phyloP scores from a whole-genome alignment of 2,888 invertebrate species.

The Metellina segmentata region DNA sequence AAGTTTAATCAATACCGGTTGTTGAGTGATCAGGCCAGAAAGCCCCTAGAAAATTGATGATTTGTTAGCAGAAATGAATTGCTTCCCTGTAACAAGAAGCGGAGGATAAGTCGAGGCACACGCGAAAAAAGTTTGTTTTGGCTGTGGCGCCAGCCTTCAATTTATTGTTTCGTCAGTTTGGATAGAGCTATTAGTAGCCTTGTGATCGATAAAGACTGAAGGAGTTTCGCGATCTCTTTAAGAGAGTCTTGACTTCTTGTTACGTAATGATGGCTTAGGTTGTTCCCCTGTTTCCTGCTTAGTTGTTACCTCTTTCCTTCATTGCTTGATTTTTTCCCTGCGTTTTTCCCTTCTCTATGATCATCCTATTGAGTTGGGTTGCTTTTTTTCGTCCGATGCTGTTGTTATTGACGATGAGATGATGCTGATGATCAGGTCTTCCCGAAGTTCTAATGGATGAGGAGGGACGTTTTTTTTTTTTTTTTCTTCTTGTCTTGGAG shows the following conservation, averaged over 20 bases:
- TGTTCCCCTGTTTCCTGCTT: conserved; percentile 5
- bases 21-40: conserved; percentile 73
- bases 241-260: conserved; percentile 32
- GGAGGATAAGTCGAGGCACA: conserved; percentile 30
- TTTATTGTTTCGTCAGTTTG: conserved; percentile 75
- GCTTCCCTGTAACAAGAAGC: conserved; percentile 61
- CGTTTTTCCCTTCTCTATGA: not conserved
- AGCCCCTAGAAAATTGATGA: conserved; percentile 75
- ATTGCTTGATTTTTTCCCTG: not conserved
- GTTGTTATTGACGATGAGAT: not conserved
- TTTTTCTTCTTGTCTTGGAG: not conserved
- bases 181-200: conserved; percentile 67
- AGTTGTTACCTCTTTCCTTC: conserved; percentile 42
- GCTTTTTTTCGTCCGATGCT: not conserved
- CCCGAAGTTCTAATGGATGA: too few relatives aligned
- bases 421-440: too few relatives aligned
- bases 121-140: not conserved
- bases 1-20: conserved; percentile 76
- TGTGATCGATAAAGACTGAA: conserved; percentile 64
- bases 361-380: not conserved
- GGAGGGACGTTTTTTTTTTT: too few relatives aligned
- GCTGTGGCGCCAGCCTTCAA: conserved; percentile 36
- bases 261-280: conserved; percentile 70
- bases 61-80: conserved; percentile 76
- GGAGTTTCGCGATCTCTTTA: conserved; percentile 70